Evolutionary conservation across 2,888 invertebrate genomes (phyloP), one percentile per base, ranked within the genome.

Genomic region (Seira musarum): DNA sequence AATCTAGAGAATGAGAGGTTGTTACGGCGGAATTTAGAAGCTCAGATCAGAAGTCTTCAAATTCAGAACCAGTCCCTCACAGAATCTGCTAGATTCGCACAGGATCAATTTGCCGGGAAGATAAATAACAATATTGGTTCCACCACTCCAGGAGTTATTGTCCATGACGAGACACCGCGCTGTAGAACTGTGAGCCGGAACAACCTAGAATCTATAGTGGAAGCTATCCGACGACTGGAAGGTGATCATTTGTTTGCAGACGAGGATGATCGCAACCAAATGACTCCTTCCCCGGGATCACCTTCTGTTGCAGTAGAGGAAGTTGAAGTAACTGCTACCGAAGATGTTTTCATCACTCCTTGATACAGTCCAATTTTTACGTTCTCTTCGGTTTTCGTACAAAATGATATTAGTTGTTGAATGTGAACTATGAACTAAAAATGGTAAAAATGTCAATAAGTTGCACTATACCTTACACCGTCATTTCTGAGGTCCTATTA

Each of bases 171-270:
- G 24, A 74, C 74, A 3, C 74, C 74, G 22, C 25, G 74, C 57
- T 74, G 74, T 61, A 57, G 74, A 21, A 74, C 74, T 15, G 74
- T 74, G 15, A 74, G 74, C 67, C 30, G 76, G 24, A 76, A 76
- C 25, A 76, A 76, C 46, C 53, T 76, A 46, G 76, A 76, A 22
- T 69, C 76, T n/a, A 76, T 76, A 49, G 76, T 76, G n/a, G 76
- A 76, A 76, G 76, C 76, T n/a, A 76, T 76, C 53, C 61, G 76
- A 3, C 69, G 69, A 22, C 69, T 76, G 17, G 76, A 76, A 21
- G 76, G 76, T 17, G 76, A 76, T 40, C 76, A 76, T 76, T 30
- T 76, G 2, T 76, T 76, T 53, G 68, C 76, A 17, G 76, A 76
- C 19, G 76, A 76, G n/a, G 74, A 74, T 22, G 57, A 66, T 40